Evolutionary conservation across 2,113 vertebrate species (phyloP).

Genomic region (Poeciliopsis occidentalis): DNA sequence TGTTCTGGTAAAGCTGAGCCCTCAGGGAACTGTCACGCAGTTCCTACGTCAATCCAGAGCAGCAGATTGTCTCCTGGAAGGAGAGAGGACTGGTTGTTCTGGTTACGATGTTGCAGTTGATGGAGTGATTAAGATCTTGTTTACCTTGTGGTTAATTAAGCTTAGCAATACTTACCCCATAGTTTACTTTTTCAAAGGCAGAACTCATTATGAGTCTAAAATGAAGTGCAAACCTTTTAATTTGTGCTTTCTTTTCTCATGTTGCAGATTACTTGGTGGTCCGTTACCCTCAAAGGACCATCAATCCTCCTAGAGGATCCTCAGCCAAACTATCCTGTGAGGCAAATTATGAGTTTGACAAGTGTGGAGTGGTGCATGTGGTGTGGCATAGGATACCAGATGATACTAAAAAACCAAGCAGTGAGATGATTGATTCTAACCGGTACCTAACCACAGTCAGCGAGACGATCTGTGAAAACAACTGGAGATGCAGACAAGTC

Average conservation of each 20-base stretch:
- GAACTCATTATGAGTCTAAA: too few relatives aligned
- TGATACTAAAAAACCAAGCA: fast-evolving
- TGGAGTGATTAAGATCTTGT: too few relatives aligned
- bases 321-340: constrained; percentile 41
- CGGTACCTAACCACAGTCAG: constrained; percentile 51
- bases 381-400: background rate
- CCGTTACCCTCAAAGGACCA: fast-evolving
- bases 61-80: too few relatives aligned
- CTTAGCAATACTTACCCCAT: too few relatives aligned
- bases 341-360: fast-evolving
- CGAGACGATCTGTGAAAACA: constrained; percentile 4
- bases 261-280: constrained; percentile 4
- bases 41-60: too few relatives aligned
- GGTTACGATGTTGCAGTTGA: too few relatives aligned
- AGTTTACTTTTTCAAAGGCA: background rate
- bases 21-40: too few relatives aligned
- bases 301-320: constrained; percentile 13
- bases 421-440: constrained; percentile 8
- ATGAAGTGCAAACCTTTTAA: background rate
- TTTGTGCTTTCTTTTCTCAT: background rate
- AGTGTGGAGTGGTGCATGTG: background rate
- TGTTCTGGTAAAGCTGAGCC: too few relatives aligned
- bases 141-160: too few relatives aligned
- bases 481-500: constrained; percentile 16
- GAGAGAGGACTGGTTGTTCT: too few relatives aligned